These are phyloP conservation scores for Pachycephus smyrnensis DNA, from an alignment of 2,888 invertebrate species.

Conservation along the genomic window DNA sequence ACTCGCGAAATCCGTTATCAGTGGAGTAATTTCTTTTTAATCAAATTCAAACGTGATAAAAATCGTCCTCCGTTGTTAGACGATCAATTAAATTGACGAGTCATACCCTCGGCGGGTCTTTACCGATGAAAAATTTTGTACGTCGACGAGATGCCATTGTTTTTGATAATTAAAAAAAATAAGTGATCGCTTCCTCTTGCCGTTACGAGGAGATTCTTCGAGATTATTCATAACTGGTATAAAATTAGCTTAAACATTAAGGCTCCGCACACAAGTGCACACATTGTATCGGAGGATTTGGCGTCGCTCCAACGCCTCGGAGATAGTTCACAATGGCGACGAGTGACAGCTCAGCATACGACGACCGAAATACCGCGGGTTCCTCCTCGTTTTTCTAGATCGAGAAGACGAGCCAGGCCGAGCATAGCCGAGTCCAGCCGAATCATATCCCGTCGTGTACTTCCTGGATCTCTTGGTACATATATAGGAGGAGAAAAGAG, in stretches of 20 bases:
- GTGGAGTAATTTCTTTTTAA: too few species aligned
- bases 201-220: neutral
- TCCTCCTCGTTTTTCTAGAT: neutral
- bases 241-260: conserved; percentile 18
- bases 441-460: neutral
- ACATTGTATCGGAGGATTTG: neutral
- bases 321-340: neutral
- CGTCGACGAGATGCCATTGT: neutral
- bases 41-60: too few species aligned
- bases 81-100: neutral
- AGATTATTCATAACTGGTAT: conserved; percentile 16
- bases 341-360: neutral
- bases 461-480: neutral
- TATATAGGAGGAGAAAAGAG: neutral
- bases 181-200: neutral
- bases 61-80: neutral
- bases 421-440: neutral
- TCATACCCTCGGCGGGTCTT: too few species aligned
- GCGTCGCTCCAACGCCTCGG: neutral
- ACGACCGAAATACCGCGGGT: neutral
- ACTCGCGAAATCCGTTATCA: neutral
- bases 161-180: neutral
- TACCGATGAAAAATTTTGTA: too few species aligned
- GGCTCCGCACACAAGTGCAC: neutral
- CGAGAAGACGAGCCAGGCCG: neutral